A percentile compares a stretch with the other conserved stretches of the same genome.
Conservation (phyloP, 2,797 vertebrate genomes). For the Choloepus didactylus region DNA sequence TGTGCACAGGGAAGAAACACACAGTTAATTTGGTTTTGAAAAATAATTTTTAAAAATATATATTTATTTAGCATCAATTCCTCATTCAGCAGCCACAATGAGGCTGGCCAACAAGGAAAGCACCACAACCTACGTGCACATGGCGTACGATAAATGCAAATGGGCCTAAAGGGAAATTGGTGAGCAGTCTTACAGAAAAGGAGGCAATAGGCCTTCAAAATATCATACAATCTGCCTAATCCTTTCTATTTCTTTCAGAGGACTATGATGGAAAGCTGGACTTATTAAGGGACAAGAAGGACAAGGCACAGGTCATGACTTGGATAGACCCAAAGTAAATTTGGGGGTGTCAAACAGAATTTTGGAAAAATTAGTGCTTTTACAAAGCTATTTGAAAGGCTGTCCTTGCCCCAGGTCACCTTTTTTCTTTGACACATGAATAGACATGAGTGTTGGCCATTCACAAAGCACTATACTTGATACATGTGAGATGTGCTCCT, state of each 20-base stretch:
- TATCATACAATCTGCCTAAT: background rate
- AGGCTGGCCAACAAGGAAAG: background rate
- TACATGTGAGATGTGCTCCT: background rate
- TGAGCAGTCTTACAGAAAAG: background rate
- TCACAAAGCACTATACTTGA: background rate
- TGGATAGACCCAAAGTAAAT: background rate
- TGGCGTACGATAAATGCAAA: background rate
- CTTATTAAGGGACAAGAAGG: background rate
- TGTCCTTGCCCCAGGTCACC: background rate
- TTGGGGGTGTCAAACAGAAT: background rate
- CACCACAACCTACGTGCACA: background rate
- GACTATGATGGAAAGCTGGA: background rate
- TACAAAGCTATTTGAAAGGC: constrained; percentile 44
- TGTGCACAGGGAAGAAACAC: constrained; percentile 10
- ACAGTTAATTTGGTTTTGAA: background rate
- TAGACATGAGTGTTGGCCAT: background rate
- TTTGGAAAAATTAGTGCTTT: constrained; percentile 35
- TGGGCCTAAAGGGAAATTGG: background rate
- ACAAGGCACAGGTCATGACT: constrained; percentile 6
- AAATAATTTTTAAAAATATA: background rate
- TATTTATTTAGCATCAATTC: background rate
- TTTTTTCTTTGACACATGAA: constrained; percentile 29
- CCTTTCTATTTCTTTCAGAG: background rate
- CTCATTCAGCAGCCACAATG: background rate
- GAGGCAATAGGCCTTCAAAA: background rate